Evolutionary conservation across 2,113 vertebrate genomes (phyloP).

Genomic region (Zeus faber): DNA sequence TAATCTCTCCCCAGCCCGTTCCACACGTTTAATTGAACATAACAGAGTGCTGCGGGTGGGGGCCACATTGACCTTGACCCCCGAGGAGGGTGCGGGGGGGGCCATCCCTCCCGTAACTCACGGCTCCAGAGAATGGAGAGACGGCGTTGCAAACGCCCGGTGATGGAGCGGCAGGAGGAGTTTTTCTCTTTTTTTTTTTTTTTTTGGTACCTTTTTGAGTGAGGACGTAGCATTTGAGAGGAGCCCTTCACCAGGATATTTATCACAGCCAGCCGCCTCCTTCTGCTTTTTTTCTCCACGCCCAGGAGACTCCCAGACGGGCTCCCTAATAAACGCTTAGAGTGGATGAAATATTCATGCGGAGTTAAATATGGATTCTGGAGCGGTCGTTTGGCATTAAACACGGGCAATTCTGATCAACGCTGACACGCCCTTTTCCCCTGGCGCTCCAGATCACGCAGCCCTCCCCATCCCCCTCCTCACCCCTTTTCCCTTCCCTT

Average conservation of each 20-base stretch:
- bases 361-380: constrained; percentile 71
- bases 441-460: not conserved
- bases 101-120: too few species aligned
- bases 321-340: constrained; percentile 65
- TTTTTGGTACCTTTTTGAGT: too few species aligned
- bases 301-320: constrained; percentile 56
- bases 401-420: constrained; percentile 65
- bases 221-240: too few species aligned
- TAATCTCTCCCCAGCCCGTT: too few species aligned
- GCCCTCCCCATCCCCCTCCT: not conserved
- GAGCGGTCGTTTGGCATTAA: constrained; percentile 54
- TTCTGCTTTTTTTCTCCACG: constrained; percentile 39
- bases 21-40: too few species aligned
- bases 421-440: constrained; percentile 31
- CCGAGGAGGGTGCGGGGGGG: too few species aligned
- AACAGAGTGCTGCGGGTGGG: too few species aligned
- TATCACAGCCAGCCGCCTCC: constrained; percentile 46
- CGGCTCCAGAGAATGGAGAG: too few species aligned
- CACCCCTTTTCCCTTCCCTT: constrained; percentile 4
- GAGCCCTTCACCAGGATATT: constrained; percentile 53
- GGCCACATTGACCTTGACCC: too few species aligned
- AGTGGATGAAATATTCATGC: constrained; percentile 71
- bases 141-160: too few species aligned
- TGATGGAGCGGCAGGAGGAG: constrained; percentile 46
- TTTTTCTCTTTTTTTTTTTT: too few species aligned